A percentile compares a stretch with the other conserved stretches of the same genome.
Evolutionary conservation across 2,113 vertebrate genomes (phyloP).

Genomic region (Vanacampus margaritifer): DNA sequence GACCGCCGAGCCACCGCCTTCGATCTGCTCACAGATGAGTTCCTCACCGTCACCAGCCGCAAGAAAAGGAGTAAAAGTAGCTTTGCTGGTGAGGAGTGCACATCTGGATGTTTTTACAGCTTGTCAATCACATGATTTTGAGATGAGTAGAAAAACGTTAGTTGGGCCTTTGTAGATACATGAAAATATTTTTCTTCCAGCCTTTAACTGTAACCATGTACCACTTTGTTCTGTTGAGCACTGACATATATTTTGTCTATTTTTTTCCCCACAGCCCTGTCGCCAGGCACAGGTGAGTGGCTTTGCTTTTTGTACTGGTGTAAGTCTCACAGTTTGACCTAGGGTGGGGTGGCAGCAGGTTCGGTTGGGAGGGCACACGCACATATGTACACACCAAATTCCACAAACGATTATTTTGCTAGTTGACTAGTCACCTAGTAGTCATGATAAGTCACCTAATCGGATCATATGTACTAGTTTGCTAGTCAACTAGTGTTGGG

Average conservation of each 20-base stretch:
- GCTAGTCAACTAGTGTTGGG: too few relatives aligned
- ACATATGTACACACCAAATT: too few relatives aligned
- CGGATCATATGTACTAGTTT: too few relatives aligned
- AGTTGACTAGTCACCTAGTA: too few relatives aligned
- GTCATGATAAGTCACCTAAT: too few relatives aligned
- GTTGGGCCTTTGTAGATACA: neutral
- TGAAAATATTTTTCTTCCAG: slow-evolving; percentile 5
- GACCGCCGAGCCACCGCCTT: slow-evolving; percentile 85
- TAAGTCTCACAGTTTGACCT: too few relatives aligned
- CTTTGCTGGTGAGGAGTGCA: slow-evolving; percentile 77
- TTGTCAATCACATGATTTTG: neutral
- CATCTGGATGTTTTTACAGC: neutral
- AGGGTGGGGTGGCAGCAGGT: too few relatives aligned
- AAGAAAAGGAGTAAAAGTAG: slow-evolving; percentile 86
- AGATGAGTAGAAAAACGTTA: slow-evolving; percentile 4
- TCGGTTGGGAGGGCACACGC: too few relatives aligned
- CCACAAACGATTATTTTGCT: too few relatives aligned
- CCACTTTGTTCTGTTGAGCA: slow-evolving; percentile 9
- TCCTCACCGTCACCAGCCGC: slow-evolving; percentile 94
- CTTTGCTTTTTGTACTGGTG: slow-evolving; percentile 2
- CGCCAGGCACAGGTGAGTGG: slow-evolving; percentile 87
- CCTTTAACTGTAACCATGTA: neutral
- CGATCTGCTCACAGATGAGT: slow-evolving; percentile 89
- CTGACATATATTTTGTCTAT: slow-evolving; percentile 36
- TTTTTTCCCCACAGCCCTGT: slow-evolving; percentile 73